Conservation (phyloP, 1,140 invertebrate species). For the Camponotus pennsylvanicus region DNA sequence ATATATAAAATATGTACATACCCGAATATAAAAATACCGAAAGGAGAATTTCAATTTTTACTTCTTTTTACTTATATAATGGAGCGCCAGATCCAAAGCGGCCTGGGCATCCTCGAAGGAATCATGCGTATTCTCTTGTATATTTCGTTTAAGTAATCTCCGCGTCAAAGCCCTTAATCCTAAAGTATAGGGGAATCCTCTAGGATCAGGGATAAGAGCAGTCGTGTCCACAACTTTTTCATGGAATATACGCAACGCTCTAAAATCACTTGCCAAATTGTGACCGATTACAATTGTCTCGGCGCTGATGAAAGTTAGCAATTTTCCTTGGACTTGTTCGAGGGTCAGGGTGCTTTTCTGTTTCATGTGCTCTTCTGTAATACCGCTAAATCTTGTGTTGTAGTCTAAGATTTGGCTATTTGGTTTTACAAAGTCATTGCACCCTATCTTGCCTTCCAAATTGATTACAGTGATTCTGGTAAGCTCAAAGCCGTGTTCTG, state of each 20-base stretch:
- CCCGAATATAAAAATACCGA: too few relatives aligned
- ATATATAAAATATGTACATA: constrained; percentile 14
- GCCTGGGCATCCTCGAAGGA: constrained; percentile 95
- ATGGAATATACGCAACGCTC: constrained; percentile 95
- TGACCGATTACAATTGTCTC: constrained; percentile 98
- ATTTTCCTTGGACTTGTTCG: constrained; percentile 93
- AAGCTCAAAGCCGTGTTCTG: constrained; percentile 92
- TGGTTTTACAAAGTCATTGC: constrained; percentile 93
- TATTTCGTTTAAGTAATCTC: constrained; percentile 90
- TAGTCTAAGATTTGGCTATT: constrained; percentile 91
- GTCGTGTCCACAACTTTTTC: constrained; percentile 95
- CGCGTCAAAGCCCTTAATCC: constrained; percentile 92
- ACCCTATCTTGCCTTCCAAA: constrained; percentile 90
- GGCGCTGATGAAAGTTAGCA: constrained; percentile 91
- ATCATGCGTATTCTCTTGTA: constrained; percentile 93
- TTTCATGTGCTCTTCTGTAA: constrained; percentile 89
- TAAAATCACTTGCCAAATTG: constrained; percentile 97
- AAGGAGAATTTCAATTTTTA: not conserved
- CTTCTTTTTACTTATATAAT: constrained; percentile 81
- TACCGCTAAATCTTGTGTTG: constrained; percentile 95
- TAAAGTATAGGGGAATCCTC: constrained; percentile 92
- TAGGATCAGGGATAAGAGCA: constrained; percentile 91
- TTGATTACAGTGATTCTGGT: constrained; percentile 93
- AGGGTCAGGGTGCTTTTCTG: constrained; percentile 88
- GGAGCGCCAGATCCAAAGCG: constrained; percentile 94